phyloP scores from a whole-genome alignment of 2,113 vertebrate species.

The Oriolus oriolus region DNA sequence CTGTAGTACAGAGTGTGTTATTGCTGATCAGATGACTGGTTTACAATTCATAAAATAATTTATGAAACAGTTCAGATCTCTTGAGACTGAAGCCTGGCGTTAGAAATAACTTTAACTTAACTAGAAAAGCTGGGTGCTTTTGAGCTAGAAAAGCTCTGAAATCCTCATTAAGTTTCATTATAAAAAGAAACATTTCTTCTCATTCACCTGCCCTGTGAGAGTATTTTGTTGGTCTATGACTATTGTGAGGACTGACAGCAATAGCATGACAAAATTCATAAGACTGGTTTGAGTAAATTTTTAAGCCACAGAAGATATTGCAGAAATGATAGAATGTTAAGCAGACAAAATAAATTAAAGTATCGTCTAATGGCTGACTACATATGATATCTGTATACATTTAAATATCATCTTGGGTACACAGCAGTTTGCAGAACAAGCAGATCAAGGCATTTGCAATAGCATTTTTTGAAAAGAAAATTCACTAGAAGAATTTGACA shows the following conservation, averaged over 20 bases:
- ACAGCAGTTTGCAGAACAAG: slow-evolving; percentile 26
- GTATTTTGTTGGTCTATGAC: not conserved
- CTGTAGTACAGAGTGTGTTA: not conserved
- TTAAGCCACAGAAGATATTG: not conserved
- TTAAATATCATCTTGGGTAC: slow-evolving; percentile 9
- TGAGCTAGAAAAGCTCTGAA: not conserved
- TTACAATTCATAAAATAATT: slow-evolving; percentile 13
- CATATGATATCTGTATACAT: not conserved
- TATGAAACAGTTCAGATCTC: not conserved
- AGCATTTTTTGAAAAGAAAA: not conserved
- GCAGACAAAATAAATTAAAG: not conserved
- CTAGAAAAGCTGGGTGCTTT: not conserved
- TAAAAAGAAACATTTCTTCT: not conserved
- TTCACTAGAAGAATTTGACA: not conserved
- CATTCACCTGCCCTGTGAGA: not conserved
- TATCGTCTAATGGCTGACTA: not conserved
- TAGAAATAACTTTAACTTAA: not conserved
- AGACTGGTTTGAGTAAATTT: not conserved
- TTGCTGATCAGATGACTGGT: not conserved
- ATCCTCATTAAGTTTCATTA: not conserved
- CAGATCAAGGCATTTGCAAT: not conserved
- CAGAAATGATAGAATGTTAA: not conserved
- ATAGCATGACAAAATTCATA: not conserved
- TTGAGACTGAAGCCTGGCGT: not conserved
- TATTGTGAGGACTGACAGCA: not conserved